Base-by-base conservation (phyloP, 2,797 vertebrate species). In the Pelodytes ibericus region DNA sequence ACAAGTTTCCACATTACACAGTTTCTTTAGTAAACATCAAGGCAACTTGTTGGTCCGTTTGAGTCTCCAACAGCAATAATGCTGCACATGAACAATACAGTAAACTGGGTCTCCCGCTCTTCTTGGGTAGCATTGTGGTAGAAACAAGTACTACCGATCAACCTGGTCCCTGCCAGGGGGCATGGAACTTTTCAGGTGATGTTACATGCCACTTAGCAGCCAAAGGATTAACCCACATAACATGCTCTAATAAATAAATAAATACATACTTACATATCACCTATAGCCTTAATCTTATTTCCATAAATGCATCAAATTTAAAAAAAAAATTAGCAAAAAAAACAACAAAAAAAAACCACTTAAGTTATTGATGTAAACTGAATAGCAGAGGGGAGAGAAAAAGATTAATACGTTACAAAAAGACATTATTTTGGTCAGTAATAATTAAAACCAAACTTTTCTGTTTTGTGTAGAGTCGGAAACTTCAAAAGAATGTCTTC, bases 201-300 rank as follows among this genome's bases (percentile, higher is more conserved):
- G n/a, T 36, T 58, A 9, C 49, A 68, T 26, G 41, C 24, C 64
- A 5, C 18, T 10, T 10, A 4, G 13, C n/a, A 64, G 36, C 24
- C 27, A 33, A 30, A 31, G 8, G 3, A 16, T 36, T 29, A 31
- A 51, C 65, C 51, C 29, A 22, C 33, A 41, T 63, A 4, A 69
- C 30, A 69, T 39, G 51, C 24, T n/a, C 6, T 71, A 77, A 71
- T 77, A 77, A 77, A 77, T 77, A 77, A 77, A 77, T 77, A 77
- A 77, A 77, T 77, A 77, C 24, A 71, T 53, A 53, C 36, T 8
- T 39, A 39, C 18, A 47, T 18, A 30, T 60, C 56, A 26, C 18
- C 25, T 61, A 31, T 30, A 62, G 20, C 24, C 15, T 62, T 22
- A 4, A 22, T 7, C 49, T 25, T 39, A 20, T 39, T 22, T 36